Evolutionary conservation across 2,888 invertebrate genomes (phyloP), one percentile per base, ranked within the genome.

Genomic region (Xiphydria camelus): DNA sequence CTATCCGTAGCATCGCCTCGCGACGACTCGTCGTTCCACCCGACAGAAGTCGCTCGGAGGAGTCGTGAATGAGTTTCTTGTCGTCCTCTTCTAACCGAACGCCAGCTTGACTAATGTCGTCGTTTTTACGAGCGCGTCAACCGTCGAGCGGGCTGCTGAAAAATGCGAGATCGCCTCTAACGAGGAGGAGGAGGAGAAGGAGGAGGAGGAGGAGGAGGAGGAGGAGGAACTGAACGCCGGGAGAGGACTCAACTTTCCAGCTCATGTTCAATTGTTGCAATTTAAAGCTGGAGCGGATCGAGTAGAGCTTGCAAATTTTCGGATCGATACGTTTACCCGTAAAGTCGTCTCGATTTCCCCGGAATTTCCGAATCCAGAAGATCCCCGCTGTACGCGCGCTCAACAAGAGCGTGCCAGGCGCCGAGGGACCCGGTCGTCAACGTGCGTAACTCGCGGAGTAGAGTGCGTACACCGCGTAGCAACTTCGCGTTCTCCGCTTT

Each of bases 41-140:
- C 23, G 22, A 14, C 34, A 36, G 35, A 35, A 45, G 49, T 54
- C 46, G 47, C 33, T 41, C 43, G 17, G 15, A 22, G 7, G 41
- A 55, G 55, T 61, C 57, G 51, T 50, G 58, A 59, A 64, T 61
- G 61, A 62, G 56, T 58, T 63, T 61, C 59, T 67, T 61, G 53
- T 52, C 49, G 49, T 50, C 47, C 52, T 45, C 45, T 40, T 55
- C 58, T 62, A 57, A 64, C 64, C 58, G 60, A 66, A 65, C 58
- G 54, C 51, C 56, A 47, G 47, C 53, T 40, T 50, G 46, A 47
- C 51, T 48, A 47, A 49, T 41, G 45, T 39, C 25, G 17, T 14
- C 39, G 43, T 49, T 50, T 53, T 56, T 55, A 47, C 40, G 20
- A 39, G 34, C 4, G 34, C 9, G 25, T 25, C 25, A 26, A 14